Evolutionary conservation across 1,140 invertebrate genomes (phyloP).

Genomic region (Zaprionus taronus): DNA sequence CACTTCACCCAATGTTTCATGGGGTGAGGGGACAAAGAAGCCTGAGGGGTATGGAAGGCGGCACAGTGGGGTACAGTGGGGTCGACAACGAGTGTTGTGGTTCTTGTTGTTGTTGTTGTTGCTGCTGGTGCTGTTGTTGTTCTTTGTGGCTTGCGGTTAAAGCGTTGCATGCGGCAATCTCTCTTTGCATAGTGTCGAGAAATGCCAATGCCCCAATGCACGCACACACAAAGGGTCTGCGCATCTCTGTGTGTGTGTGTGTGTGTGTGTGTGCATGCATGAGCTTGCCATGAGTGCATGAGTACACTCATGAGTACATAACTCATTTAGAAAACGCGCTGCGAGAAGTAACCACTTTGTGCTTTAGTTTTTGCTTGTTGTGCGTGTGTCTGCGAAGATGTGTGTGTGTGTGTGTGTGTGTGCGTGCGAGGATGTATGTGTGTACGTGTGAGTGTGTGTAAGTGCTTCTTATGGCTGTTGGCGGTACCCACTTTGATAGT

Average conservation of each 20-base stretch:
- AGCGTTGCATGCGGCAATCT: constrained; percentile 40
- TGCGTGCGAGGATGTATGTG: not conserved
- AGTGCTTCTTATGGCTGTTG: constrained; percentile 6
- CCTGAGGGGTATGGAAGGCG: not conserved
- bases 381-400: not conserved
- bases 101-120: not conserved
- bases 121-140: constrained; percentile 15
- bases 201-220: constrained; percentile 56
- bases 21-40: not conserved
- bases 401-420: not conserved
- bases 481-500: constrained; percentile 72
- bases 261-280: not conserved
- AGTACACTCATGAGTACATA: constrained; percentile 47
- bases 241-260: not conserved
- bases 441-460: constrained; percentile 13
- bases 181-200: constrained; percentile 29
- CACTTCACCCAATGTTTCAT: constrained; percentile 24
- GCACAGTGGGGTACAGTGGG: not conserved
- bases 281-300: constrained; percentile 16
- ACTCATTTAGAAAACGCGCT: constrained; percentile 68
- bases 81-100: not conserved
- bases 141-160: constrained; percentile 38
- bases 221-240: not conserved
- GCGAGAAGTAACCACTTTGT: constrained; percentile 8
- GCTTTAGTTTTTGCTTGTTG: constrained; percentile 6